Conservation (phyloP, 2,113 vertebrate genomes). For the Podiceps cristatus region DNA sequence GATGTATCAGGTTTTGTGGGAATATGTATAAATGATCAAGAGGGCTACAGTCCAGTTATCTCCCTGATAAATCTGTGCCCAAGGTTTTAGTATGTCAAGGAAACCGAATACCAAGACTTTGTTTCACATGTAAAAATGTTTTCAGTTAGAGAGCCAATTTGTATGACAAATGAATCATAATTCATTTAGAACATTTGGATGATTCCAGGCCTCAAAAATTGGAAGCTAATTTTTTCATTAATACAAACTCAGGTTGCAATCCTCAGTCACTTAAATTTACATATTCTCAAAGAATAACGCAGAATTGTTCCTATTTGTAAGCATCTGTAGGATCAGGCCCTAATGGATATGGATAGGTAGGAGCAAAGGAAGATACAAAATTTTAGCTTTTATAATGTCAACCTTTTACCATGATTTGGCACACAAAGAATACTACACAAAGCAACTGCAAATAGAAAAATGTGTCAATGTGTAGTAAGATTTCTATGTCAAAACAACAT, state of each 20-base stretch:
- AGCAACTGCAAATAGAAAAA: slow-evolving; percentile 37
- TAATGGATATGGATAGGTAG: slow-evolving; percentile 2
- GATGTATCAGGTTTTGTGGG: background rate
- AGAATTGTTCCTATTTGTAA: background rate
- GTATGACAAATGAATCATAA: background rate
- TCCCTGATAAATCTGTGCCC: background rate
- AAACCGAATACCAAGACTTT: background rate
- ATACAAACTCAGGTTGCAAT: background rate
- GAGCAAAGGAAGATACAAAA: background rate
- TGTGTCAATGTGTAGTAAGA: slow-evolving; percentile 26
- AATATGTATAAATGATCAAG: background rate
- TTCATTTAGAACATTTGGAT: background rate
- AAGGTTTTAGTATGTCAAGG: background rate
- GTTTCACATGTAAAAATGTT: background rate
- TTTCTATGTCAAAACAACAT: slow-evolving; percentile 55
- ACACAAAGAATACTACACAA: background rate
- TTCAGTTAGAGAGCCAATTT: background rate
- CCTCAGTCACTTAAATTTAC: background rate
- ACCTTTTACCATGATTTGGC: slow-evolving; percentile 24
- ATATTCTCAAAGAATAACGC: background rate
- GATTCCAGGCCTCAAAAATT: background rate
- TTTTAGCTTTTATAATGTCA: slow-evolving; percentile 22
- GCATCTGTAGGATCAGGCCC: background rate
- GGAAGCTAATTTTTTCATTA: background rate
- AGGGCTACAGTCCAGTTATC: background rate